Conservation (phyloP, 1,140 invertebrate genomes). For the Zaprionus tsacasi region DNA sequence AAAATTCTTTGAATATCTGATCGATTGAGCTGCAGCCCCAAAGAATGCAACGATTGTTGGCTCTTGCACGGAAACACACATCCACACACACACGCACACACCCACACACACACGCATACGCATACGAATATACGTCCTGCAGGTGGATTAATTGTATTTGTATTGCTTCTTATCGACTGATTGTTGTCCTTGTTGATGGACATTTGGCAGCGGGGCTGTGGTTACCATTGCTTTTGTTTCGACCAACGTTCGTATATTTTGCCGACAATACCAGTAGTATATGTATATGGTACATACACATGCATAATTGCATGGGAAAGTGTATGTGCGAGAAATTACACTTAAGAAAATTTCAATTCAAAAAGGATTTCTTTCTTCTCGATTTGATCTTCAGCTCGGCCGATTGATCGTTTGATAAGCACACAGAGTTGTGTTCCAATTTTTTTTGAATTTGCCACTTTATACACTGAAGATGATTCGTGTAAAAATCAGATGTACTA, state of each 20-base stretch:
- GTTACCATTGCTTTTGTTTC: constrained; percentile 21
- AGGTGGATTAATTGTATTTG: constrained; percentile 72
- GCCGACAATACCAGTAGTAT: neutral
- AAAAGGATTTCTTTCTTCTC: neutral
- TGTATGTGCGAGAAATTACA: neutral
- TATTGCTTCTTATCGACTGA: constrained; percentile 54
- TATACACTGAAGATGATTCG: too few relatives aligned
- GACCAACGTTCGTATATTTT: neutral
- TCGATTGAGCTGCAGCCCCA: constrained; percentile 3
- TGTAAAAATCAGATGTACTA: too few relatives aligned
- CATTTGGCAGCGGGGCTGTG: constrained; percentile 19
- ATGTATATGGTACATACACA: neutral
- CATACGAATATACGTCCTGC: constrained; percentile 8
- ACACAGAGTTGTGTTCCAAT: too few relatives aligned
- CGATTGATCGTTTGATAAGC: too few relatives aligned
- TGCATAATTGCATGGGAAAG: neutral
- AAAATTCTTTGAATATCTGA: neutral
- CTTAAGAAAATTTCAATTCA: constrained; percentile 2
- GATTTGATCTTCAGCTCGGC: too few relatives aligned
- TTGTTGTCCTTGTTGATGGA: constrained; percentile 14
- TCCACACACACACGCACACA: too few relatives aligned
- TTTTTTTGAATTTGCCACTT: too few relatives aligned
- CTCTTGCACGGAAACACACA: neutral
- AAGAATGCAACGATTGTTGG: neutral
- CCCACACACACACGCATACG: too few relatives aligned